Evolutionary conservation across 2,797 vertebrate species (phyloP), one percentile per base, ranked within the genome.

Genomic region (Sylvilagus floridanus): DNA sequence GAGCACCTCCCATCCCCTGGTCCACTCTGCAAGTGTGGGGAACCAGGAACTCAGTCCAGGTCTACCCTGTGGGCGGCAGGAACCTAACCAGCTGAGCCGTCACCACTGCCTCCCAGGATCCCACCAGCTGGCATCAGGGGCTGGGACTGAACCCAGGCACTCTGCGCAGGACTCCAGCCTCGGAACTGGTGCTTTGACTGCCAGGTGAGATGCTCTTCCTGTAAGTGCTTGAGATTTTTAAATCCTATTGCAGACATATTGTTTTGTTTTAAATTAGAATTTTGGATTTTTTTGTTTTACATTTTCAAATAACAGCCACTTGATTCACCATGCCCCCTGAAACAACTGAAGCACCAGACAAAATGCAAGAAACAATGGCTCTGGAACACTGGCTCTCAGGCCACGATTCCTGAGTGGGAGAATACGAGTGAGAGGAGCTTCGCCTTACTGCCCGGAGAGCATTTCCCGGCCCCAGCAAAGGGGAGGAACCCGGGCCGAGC

Each of bases 241-340:
- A 57, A 75, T 60, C 32, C 26, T 81, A 32, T 91, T 54, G 35
- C 62, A 86, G 78, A 73, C 82, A 79, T 37, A 47, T 11, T 65
- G 13, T n/a, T 81, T 92, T 37, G 47, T 72, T 85, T 32, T 76
- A 60, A 54, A 84, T 84, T 79, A 87, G 50, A 87, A 76, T 87
- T 90, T 92, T 19, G 65, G 4, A 54, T 71, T 79, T 37, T 42
- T 60, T 50, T 47, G 8, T 47, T 47, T 47, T 47, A 81, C 54
- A 76, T 4, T 94, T 95, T 66, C 1, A 11, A 60, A 12, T 47
- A 73, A n/a, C 21, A 85, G 47, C 26, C 81, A 62, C 37, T 63
- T 26, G 82, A 60, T 88, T 71, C 79, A 62, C 60, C 37, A 1
- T 75, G 35, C 14, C 37, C 32, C 37, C 30, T 66, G 8, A 90